These are phyloP conservation scores for Anolis apletophallus DNA, from an alignment of 2,797 vertebrate species.

Conservation along the genomic window DNA sequence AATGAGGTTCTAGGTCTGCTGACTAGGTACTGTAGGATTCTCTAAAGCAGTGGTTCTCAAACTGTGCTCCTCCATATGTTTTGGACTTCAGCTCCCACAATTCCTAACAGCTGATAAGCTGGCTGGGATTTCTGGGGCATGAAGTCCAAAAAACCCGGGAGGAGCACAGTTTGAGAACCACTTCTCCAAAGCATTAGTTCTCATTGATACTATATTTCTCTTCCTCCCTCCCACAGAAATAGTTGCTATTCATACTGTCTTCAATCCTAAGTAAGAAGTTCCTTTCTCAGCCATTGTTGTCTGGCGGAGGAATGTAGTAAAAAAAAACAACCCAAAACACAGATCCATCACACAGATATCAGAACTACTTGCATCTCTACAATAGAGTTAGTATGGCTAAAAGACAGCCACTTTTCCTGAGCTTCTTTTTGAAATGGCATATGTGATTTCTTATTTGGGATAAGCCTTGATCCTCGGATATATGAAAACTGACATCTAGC, in stretches of 20 bases:
- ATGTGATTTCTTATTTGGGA: background rate
- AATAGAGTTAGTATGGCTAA: background rate
- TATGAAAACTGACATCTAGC: slow-evolving; percentile 9
- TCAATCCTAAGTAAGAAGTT: background rate
- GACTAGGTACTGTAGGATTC: background rate
- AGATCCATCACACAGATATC: background rate
- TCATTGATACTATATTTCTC: background rate
- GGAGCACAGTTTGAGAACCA: too few relatives aligned
- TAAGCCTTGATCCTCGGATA: slow-evolving; percentile 6
- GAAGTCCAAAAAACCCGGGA: too few relatives aligned
- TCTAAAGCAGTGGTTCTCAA: too few relatives aligned
- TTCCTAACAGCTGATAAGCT: too few relatives aligned
- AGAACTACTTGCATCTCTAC: background rate
- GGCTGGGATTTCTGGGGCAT: too few relatives aligned
- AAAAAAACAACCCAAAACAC: too few relatives aligned
- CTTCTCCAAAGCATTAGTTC: too few relatives aligned
- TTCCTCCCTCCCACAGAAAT: background rate
- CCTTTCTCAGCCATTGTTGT: background rate
- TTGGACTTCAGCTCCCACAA: too few relatives aligned
- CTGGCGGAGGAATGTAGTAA: background rate
- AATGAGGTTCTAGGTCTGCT: too few relatives aligned
- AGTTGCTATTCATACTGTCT: background rate
- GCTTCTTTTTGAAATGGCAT: background rate
- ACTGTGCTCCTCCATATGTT: too few relatives aligned
- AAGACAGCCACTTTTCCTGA: background rate